Percentiles rank a stretch among this genome's conserved stretches.
Evolutionary conservation across 2,113 vertebrate species (phyloP).

Genomic region (Hemiscyllium ocellatum): DNA sequence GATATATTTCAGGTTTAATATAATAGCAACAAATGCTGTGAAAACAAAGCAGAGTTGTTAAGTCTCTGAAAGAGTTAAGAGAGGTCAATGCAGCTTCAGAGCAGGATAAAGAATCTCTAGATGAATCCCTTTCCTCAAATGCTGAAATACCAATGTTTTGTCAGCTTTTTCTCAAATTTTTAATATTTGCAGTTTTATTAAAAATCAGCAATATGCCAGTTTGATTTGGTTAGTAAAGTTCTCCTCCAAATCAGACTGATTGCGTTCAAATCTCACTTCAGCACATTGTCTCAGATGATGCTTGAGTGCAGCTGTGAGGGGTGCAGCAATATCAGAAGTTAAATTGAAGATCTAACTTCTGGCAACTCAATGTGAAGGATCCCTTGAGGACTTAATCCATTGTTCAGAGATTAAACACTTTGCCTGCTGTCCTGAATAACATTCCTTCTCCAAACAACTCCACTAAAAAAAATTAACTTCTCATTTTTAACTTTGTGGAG

Average conservation of each 20-base stretch:
- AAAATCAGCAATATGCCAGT: neutral
- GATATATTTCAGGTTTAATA: no score
- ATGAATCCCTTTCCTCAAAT: neutral
- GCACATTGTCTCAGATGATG: neutral
- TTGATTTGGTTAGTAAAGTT: neutral
- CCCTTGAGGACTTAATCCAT: neutral
- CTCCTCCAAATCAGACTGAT: neutral
- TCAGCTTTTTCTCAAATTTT: neutral
- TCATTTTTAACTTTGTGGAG: neutral
- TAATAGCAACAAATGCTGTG: no score
- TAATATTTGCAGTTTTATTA: neutral
- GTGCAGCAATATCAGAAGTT: neutral
- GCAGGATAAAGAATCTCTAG: neutral
- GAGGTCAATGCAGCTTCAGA: neutral
- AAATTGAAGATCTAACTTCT: neutral
- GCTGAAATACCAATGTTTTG: neutral
- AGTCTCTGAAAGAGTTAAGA: neutral
- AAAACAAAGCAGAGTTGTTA: no score
- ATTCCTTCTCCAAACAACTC: neutral
- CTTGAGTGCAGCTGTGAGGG: neutral
- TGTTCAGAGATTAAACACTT: neutral
- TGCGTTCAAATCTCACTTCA: neutral
- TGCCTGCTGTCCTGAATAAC: neutral
- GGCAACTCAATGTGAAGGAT: neutral
- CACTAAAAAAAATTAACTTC: neutral